phyloP scores from a whole-genome alignment of 1,140 invertebrate genomes.

The Drosophila jambulina region DNA sequence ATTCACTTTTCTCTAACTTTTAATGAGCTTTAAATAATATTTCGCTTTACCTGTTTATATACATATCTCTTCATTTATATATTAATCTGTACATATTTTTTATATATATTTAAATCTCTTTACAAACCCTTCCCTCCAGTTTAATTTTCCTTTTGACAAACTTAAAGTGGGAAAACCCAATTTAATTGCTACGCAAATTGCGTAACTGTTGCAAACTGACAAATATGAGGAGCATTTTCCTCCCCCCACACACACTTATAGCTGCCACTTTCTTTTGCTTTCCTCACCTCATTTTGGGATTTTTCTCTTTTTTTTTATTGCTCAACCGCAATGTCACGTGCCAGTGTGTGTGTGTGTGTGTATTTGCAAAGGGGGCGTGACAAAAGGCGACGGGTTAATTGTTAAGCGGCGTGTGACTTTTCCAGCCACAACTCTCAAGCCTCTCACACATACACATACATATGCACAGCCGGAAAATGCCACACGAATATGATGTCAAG shows the following conservation, averaged over 20 bases:
- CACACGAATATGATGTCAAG: constrained; percentile 78
- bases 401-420: constrained; percentile 68
- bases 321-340: constrained; percentile 40
- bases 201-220: constrained; percentile 24
- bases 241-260: constrained; percentile 1
- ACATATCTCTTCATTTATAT: too few species aligned
- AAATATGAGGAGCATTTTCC: constrained; percentile 19
- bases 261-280: constrained; percentile 22
- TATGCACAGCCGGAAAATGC: constrained; percentile 47
- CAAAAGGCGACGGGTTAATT: constrained; percentile 60
- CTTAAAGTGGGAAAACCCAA: constrained; percentile 14
- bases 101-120: background rate
- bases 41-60: background rate
- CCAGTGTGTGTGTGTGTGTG: constrained; percentile 25
- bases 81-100: background rate
- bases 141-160: background rate
- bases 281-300: constrained; percentile 27
- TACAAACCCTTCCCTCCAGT: background rate
- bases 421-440: constrained; percentile 31
- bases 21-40: background rate
- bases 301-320: constrained; percentile 16
- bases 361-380: constrained; percentile 26
- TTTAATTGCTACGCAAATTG: constrained; percentile 33
- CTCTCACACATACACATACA: constrained; percentile 37
- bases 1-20: background rate